Base-by-base conservation (phyloP, 2,797 vertebrate genomes). In the Silurus aristotelis region DNA sequence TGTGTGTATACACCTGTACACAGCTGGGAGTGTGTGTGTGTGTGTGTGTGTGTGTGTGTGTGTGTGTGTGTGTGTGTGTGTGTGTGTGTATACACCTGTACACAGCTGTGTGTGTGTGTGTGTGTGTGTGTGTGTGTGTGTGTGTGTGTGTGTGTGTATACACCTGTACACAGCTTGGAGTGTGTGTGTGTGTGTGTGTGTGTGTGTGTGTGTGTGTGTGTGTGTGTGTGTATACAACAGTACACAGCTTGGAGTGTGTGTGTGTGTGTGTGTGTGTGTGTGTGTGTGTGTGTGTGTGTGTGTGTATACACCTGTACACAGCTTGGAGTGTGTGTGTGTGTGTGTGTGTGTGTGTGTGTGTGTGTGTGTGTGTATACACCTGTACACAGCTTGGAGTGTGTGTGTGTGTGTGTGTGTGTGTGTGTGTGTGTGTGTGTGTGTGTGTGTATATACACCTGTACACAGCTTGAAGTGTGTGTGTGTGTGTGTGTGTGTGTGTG, bases 171-270 rank as follows among this genome's bases (percentile, higher is more conserved):
- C 27, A 27, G 1, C 27, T n/a, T 27, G 27, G 27, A 1, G 27
- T 27, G 27, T 27, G 27, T 27, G 27, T 27, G 27, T 27, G 27
- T 27, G 27, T 27, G 27, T 27, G 27, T 27, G 27, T 27, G 27
- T 27, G 27, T 27, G 27, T 27, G 27, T n/a, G n/a, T n/a, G n/a
- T n/a, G n/a, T n/a, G 22, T 94, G 91, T n/a, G 48, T 48, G 48
- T 48, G 48, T 48, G 48, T 48, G 48, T 48, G 48, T 48, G 48
- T n/a, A 38, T 38, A 0, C 87, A 95, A 95, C 92, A 95, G 93
- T 22, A 79, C 90, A 80, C 89, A 89, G 89, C 92, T 94, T 1
- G 93, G 93, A 8, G 89, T 85, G 22, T 94, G 91, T n/a, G 48
- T 48, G 46, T 22, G 43, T 55, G 43, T 81, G 61, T 48, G 46